Evolutionary conservation across 2,113 vertebrate species (phyloP), one percentile per base, ranked within the genome.

Genomic region (Okapia johnstoni): DNA sequence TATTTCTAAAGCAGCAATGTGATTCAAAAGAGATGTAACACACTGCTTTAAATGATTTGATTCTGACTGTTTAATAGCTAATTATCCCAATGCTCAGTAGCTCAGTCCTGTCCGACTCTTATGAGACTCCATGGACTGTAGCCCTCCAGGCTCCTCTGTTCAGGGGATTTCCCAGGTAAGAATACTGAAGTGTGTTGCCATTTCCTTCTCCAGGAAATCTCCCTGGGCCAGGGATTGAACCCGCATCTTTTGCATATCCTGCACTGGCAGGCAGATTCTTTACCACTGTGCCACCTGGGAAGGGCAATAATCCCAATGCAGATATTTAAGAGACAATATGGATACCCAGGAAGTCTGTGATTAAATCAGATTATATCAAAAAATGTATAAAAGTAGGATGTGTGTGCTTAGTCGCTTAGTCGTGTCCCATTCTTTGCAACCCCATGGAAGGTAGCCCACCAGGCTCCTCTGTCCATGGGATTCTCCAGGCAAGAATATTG

Each of bases 341-440:
- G 66, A 81, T 76, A 46, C 30, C 10, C 28, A 70, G 60, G 81
- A 94, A 83, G 28, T 84, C 90, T 95, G 6, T 70, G 40, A 55
- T 77, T 85, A 93, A 93, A 80, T 92, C 48, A 88, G 21, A 95
- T 88, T 95, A 86, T 36, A 26, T 86, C 94, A 95, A 36, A 96
- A 94, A 89, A 83, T 81, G 83, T 55, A 54, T 6, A 58, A 19
- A 91, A 30, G 63, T 61, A 93, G 14, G 54, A 50, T 79, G 66
- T 70, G n/a, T 36, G 66, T 36, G 66, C 66, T 36, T 70, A 70
- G 66, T 12, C n/a, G 1, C n/a, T 70, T 19, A 73, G 66, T 40
- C 66, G 36, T 73, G n/a, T 40, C 5, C 36, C 9, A 73, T n/a
- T 40, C 10, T 70, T 40, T 73, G 36, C 2, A 0, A 40, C 66